Base-by-base conservation (phyloP, 2,888 invertebrate species). In the Epirrhoe tristata region DNA sequence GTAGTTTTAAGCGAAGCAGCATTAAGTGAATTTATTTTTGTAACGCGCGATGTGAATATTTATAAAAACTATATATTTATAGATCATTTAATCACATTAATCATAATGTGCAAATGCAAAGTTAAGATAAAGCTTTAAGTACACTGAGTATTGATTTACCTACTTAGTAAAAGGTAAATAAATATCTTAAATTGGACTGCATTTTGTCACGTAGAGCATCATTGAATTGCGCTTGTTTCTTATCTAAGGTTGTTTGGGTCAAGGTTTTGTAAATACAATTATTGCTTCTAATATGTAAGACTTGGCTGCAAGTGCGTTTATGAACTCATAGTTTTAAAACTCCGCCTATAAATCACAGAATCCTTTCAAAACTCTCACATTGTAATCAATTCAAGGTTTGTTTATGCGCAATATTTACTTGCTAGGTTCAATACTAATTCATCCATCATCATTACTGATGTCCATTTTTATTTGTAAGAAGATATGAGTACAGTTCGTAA, bases 361-460 rank as follows among this genome's bases (percentile, higher is more conserved):
- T 16, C 66, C 61, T 58, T 66, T 66, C 61, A 51, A 66, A 66
- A 58, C 61, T 62, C 66, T 62, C 55, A 67, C 58, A 32, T 36
- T 32, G 46, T 10, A 58, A 55, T 73, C 74, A 75, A 73, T 72
- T 72, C 78, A 81, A 81, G 80, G 80, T 74, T 72, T 54, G 8
- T 10, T 48, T 48, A 48, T 16, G 14, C 16, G 48, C 48, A 48
- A 48, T 48, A 16, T 48, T 14, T 6, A 14, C 12, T 12, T 12
- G 39, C 12, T 43, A 43, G 10, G 39, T 48, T 16, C 16, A 48
- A 16, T 48, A 16, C 14, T 16, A 48, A 48, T 48, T 48, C 6
- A 14, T 12, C 3, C 39, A 43, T 12, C 39, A 12, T 5, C 12
- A 43, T 43, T 3, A 12, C 12, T 43, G 12, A 12, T 10, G 1